phyloP scores from a whole-genome alignment of 2,113 vertebrate genomes.

The Nesospiza acunhae region DNA sequence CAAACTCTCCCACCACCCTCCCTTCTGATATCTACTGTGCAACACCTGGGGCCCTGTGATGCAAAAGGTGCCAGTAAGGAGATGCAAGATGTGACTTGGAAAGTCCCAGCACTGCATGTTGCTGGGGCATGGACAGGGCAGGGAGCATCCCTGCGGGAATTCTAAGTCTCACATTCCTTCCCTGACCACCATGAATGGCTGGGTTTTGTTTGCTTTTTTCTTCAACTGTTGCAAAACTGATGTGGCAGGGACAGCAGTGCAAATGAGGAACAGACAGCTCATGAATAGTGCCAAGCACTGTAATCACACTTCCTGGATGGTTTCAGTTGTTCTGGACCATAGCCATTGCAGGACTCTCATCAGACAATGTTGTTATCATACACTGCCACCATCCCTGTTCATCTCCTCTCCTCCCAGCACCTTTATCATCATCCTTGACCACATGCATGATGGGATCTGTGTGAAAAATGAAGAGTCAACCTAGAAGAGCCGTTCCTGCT shows the following conservation, averaged over 20 bases:
- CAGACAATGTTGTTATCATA: not conserved
- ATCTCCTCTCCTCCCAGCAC: not conserved
- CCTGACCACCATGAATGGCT: not conserved
- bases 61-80: not conserved
- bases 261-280: not conserved
- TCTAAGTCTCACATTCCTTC: not conserved
- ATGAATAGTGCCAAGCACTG: not conserved
- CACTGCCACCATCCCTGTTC: not conserved
- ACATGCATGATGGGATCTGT: not conserved
- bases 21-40: not conserved
- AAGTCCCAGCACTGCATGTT: rapidly evolving
- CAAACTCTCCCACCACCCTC: not conserved
- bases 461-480: not conserved
- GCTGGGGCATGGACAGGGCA: not conserved
- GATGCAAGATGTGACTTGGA: not conserved
- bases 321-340: not conserved
- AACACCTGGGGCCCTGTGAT: not conserved
- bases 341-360: not conserved
- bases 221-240: not conserved
- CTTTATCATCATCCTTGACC: not conserved
- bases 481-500: not conserved
- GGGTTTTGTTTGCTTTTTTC: not conserved
- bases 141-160: rapidly evolving
- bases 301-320: not conserved
- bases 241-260: not conserved